These are phyloP conservation scores for Columba guinea DNA, from an alignment of 2,797 vertebrate species.

Conservation along the genomic window DNA sequence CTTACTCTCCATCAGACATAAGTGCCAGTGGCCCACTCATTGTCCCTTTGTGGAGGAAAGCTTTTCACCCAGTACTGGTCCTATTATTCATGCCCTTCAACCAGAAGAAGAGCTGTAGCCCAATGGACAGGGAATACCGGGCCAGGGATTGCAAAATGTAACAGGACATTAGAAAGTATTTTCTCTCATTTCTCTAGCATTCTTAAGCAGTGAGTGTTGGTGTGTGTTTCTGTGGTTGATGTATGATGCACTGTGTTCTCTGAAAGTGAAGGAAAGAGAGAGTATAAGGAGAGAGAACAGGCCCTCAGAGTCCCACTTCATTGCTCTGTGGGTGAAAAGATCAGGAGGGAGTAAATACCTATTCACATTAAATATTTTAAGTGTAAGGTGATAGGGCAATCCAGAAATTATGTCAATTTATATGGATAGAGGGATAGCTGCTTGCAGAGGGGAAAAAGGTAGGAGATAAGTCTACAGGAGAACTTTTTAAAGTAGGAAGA, in stretches of 20 bases:
- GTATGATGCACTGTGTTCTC: not conserved
- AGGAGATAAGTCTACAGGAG: not conserved
- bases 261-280: not conserved
- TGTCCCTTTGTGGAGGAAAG: not conserved
- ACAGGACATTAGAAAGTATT: not conserved
- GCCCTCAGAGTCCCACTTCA: not conserved
- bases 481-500: not conserved
- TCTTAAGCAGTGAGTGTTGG: not conserved
- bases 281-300: not conserved
- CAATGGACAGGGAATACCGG: not conserved
- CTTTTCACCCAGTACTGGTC: not conserved
- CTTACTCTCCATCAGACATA: not conserved
- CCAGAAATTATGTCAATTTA: not conserved
- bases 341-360: not conserved
- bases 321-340: not conserved
- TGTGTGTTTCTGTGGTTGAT: not conserved
- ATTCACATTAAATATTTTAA: not conserved
- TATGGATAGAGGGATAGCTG: not conserved
- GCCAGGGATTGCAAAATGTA: not conserved
- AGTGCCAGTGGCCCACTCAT: not conserved
- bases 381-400: not conserved
- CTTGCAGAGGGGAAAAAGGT: not conserved
- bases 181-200: not conserved
- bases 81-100: not conserved
- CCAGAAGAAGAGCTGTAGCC: not conserved